phyloP scores from a whole-genome alignment of 2,113 vertebrate genomes.

The Notarius lentiginosus region DNA sequence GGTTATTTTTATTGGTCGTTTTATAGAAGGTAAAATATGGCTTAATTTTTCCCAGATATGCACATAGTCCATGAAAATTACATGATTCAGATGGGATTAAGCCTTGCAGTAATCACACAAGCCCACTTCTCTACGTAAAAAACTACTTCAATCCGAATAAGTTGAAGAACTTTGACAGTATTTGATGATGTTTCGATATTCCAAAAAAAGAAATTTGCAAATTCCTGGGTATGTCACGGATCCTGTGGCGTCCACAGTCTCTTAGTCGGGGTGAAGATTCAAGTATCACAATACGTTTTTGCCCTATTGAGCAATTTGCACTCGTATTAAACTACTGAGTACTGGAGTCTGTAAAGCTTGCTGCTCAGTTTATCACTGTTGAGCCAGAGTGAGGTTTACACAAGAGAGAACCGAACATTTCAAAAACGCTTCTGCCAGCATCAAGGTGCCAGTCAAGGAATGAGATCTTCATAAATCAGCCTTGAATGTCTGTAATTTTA shows the following conservation, averaged over 20 bases:
- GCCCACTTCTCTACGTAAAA: neutral
- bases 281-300: neutral
- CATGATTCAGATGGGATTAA: neutral
- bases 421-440: neutral
- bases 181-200: neutral
- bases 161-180: neutral
- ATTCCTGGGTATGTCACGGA: neutral
- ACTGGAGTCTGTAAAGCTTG: neutral
- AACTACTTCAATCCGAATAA: neutral
- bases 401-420: neutral
- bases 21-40: neutral
- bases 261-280: neutral
- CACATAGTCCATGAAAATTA: neutral
- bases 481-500: neutral
- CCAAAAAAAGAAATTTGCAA: neutral
- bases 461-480: constrained; percentile 1
- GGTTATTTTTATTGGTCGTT: neutral
- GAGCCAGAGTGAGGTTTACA: neutral
- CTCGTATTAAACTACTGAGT: no score
- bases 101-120: neutral
- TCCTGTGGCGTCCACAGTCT: neutral
- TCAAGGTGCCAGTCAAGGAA: neutral
- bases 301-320: neutral
- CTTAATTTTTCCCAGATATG: neutral
- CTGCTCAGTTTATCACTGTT: neutral